Conservation (phyloP, 2,888 invertebrate species). For the Ormyrus labotus region DNA sequence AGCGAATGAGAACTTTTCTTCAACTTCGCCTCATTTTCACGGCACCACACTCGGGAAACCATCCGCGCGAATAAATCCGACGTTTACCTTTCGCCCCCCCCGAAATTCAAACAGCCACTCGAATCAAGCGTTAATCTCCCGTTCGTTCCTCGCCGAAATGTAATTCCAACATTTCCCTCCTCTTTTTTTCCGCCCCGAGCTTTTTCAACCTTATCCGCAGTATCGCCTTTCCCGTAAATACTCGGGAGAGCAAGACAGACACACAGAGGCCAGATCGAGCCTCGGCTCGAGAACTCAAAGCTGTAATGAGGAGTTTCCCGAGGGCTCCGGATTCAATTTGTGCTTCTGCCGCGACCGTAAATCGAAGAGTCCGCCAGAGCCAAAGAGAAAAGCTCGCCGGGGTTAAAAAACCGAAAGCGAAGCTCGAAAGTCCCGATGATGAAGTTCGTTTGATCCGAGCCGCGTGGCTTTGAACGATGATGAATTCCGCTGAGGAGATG, state of each 20-base stretch:
- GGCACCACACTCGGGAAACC: too few species aligned
- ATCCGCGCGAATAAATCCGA: neutral
- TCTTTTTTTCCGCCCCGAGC: slow-evolving; percentile 15
- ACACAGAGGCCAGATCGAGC: too few species aligned
- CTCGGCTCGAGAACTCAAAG: too few species aligned
- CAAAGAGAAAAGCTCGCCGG: neutral
- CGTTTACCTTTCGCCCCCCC: neutral
- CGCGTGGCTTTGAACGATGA: neutral
- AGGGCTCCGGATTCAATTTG: slow-evolving; percentile 34
- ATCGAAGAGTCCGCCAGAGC: neutral
- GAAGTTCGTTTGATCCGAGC: slow-evolving; percentile 6
- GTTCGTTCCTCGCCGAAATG: neutral
- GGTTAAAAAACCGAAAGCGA: neutral
- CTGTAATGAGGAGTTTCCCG: slow-evolving; percentile 35
- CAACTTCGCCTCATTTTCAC: too few species aligned
- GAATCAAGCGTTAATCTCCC: slow-evolving; percentile 26
- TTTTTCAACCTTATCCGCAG: slow-evolving; percentile 1
- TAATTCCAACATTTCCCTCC: neutral
- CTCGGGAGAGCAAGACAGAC: slow-evolving; percentile 17
- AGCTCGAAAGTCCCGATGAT: neutral
- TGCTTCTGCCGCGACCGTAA: too few species aligned
- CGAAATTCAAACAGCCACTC: slow-evolving; percentile 21
- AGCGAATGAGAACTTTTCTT: too few species aligned
- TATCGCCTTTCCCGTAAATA: slow-evolving; percentile 4
- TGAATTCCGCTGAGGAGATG: neutral